A percentile compares a stretch with the other conserved stretches of the same genome.
Conservation (phyloP, 2,113 vertebrate species). For the Anhinga rufa region DNA sequence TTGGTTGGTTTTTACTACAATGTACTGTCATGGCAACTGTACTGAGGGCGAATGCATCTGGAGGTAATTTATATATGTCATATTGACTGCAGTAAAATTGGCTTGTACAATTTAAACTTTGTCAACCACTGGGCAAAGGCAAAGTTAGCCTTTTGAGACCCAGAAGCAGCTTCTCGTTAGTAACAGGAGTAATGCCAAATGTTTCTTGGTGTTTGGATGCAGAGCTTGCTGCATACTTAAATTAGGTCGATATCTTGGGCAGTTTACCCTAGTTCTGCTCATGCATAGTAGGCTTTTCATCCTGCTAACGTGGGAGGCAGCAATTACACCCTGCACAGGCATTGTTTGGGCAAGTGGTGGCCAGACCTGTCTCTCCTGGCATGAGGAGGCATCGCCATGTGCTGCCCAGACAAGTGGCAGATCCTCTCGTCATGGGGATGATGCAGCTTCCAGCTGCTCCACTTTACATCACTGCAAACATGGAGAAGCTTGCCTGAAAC, state of each 20-base stretch:
- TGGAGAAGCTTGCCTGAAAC: not conserved
- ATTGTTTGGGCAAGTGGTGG: not conserved
- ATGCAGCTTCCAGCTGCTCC: not conserved
- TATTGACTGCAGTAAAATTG: not conserved
- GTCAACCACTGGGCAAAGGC: not conserved
- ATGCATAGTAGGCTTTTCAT: not conserved
- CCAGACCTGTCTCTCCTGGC: not conserved
- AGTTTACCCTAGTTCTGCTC: not conserved
- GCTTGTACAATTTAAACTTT: not conserved
- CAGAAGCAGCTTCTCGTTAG: not conserved
- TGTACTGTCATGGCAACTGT: conserved; percentile 53
- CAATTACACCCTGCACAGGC: fast-evolving
- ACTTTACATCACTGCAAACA: not conserved
- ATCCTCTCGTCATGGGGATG: not conserved
- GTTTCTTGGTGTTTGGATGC: not conserved
- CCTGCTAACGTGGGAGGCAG: not conserved
- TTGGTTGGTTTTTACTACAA: conserved; percentile 36
- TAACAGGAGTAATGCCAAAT: not conserved
- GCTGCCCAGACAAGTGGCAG: not conserved
- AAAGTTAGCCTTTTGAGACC: not conserved
- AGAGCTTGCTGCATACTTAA: not conserved
- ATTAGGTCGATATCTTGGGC: fast-evolving
- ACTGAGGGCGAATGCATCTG: not conserved
- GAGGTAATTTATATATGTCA: not conserved
- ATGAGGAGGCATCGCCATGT: fast-evolving